phyloP scores from a whole-genome alignment of 2,113 vertebrate species.

The Siniperca chuatsi region DNA sequence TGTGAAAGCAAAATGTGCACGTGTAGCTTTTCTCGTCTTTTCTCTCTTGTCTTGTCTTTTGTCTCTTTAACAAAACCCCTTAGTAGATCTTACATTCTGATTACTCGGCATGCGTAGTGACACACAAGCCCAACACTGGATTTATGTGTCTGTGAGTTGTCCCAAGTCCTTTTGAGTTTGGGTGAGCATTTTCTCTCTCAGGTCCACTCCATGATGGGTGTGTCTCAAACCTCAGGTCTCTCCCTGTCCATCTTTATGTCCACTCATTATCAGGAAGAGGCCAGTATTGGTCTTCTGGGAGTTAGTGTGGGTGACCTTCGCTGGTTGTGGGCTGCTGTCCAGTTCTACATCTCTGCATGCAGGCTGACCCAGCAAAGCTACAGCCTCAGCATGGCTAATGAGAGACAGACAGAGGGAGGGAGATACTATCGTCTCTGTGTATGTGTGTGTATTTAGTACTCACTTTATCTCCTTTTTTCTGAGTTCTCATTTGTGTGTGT shows the following conservation, averaged over 20 bases:
- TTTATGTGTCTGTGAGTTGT: background rate
- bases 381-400: slow-evolving; percentile 75
- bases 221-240: slow-evolving; percentile 11
- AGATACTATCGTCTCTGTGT: slow-evolving; percentile 57
- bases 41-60: no score
- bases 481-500: slow-evolving; percentile 24
- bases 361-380: slow-evolving; percentile 58
- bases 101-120: background rate
- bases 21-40: background rate
- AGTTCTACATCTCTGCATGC: slow-evolving; percentile 70
- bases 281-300: slow-evolving; percentile 50
- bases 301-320: slow-evolving; percentile 75
- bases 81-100: no score
- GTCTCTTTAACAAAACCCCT: background rate
- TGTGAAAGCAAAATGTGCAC: background rate
- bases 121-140: no score
- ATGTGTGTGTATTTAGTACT: slow-evolving; percentile 38
- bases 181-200: background rate
- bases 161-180: background rate
- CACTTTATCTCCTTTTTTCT: slow-evolving; percentile 49
- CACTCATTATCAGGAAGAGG: slow-evolving; percentile 53
- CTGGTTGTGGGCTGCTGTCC: slow-evolving; percentile 66
- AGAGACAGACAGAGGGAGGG: slow-evolving; percentile 65
- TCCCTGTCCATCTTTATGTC: slow-evolving; percentile 37
- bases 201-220: background rate